phyloP scores from a whole-genome alignment of 2,113 vertebrate species.

The Platysteira castanea region DNA sequence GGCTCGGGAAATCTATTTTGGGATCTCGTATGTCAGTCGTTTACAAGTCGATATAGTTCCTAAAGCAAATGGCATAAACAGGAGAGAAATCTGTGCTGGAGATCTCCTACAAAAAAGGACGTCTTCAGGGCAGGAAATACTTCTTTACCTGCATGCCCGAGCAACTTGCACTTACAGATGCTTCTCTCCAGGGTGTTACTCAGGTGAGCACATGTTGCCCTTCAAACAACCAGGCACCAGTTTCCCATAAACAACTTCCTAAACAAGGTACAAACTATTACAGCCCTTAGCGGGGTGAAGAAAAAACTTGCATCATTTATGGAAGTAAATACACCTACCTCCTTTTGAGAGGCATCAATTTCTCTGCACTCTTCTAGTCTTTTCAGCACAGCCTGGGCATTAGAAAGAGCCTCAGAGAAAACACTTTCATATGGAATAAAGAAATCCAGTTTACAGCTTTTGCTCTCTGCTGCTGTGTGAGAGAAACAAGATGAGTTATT shows the following conservation, averaged over 20 bases:
- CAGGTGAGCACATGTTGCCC: neutral
- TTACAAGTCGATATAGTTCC: neutral
- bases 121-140: neutral
- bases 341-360: slow-evolving; percentile 65
- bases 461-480: slow-evolving; percentile 42
- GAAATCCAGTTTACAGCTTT: slow-evolving; percentile 66
- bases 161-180: neutral
- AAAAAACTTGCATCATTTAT: neutral
- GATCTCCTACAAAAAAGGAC: neutral
- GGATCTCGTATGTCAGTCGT: neutral
- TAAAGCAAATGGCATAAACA: neutral
- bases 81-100: neutral
- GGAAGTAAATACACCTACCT: slow-evolving; percentile 61
- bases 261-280: neutral
- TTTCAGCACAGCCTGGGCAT: slow-evolving; percentile 60
- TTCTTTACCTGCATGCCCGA: fast-evolving
- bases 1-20: neutral
- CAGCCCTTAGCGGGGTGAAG: neutral
- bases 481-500: slow-evolving; percentile 37
- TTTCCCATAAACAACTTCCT: neutral
- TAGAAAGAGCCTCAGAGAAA: slow-evolving; percentile 68
- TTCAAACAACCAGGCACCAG: neutral
- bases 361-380: slow-evolving; percentile 64
- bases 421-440: slow-evolving; percentile 66
- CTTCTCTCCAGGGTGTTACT: neutral